A percentile compares a stretch with the other conserved stretches of the same genome.
Conservation (phyloP, 2,888 invertebrate species). For the Coelogynopora nodosa region DNA sequence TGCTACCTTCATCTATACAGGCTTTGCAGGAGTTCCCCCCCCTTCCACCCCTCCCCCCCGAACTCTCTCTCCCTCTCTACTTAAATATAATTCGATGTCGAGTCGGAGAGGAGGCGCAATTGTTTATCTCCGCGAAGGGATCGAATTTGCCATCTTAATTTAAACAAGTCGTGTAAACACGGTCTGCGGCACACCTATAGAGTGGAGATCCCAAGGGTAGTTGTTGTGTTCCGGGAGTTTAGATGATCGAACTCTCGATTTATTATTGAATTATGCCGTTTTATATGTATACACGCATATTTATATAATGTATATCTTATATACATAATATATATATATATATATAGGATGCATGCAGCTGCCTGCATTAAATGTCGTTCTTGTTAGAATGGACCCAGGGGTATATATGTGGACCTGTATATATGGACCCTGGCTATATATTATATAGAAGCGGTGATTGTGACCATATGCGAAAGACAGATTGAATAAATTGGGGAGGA, state of each 20-base stretch:
- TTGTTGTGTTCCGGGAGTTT: no score
- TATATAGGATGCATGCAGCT: neutral
- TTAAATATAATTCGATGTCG: neutral
- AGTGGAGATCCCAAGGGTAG: neutral
- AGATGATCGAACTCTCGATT: no score
- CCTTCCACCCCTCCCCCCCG: neutral
- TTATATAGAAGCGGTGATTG: neutral
- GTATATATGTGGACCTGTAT: no score
- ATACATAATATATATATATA: neutral
- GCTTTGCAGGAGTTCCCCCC: neutral
- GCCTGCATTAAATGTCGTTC: neutral
- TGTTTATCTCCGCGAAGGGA: neutral
- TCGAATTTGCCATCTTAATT: conserved; percentile 29
- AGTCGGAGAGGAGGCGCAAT: neutral
- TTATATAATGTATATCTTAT: neutral
- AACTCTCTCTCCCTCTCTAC: neutral
- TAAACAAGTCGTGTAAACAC: conserved; percentile 6
- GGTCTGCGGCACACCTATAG: neutral
- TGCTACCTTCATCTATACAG: no score
- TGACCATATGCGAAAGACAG: conserved; percentile 6
- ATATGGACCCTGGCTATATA: no score
- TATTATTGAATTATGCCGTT: conserved; percentile 4
- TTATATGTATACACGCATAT: neutral
- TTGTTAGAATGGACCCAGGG: no score
- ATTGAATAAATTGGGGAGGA: no score